A percentile compares a stretch with the other conserved stretches of the same genome.
These are phyloP conservation scores for Sitobion miscanthi DNA, from an alignment of 1,140 invertebrate genomes.

Conservation along the genomic window DNA sequence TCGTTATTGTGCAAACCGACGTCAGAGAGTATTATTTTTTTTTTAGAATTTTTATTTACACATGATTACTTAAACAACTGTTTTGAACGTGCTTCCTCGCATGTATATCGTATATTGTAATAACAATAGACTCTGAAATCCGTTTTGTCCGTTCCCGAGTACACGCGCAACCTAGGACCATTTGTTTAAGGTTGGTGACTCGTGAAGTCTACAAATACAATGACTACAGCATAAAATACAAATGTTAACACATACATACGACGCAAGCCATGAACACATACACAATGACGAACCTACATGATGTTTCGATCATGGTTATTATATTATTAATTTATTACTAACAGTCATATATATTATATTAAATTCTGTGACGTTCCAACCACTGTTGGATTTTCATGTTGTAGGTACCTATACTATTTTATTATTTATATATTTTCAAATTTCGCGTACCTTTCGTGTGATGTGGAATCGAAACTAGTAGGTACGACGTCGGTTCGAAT, in stretches of 20 bases:
- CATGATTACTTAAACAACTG: neutral
- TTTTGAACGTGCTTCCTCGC: neutral
- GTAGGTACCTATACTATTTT: neutral
- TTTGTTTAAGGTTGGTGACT: constrained; percentile 52
- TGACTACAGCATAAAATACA: constrained; percentile 29
- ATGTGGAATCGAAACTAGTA: neutral
- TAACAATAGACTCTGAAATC: constrained; percentile 41
- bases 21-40: neutral
- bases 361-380: neutral
- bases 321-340: neutral
- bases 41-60: constrained; percentile 6
- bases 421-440: neutral
- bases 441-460: constrained; percentile 21
- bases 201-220: neutral
- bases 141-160: neutral
- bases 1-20: neutral
- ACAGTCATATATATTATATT: neutral
- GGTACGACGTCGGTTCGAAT: neutral
- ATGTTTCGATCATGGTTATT: neutral
- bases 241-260: neutral
- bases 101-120: neutral
- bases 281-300: neutral
- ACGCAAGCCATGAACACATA: neutral
- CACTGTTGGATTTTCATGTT: neutral
- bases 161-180: constrained; percentile 20